These are phyloP conservation scores for Aelia acuminata DNA, from an alignment of 2,888 invertebrate genomes.

Conservation along the genomic window DNA sequence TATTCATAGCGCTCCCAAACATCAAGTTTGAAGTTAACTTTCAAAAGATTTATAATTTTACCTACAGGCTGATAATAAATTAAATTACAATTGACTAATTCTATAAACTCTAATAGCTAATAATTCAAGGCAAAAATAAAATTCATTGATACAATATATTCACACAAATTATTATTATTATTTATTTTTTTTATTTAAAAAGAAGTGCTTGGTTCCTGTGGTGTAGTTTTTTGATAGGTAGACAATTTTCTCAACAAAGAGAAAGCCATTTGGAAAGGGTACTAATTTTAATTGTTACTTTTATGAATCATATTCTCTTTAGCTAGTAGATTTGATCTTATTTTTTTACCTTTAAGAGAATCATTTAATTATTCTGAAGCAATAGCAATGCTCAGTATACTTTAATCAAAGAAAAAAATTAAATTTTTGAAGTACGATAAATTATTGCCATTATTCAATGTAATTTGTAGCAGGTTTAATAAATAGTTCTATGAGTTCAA, in stretches of 20 bases:
- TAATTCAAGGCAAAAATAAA: neutral
- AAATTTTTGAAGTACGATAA: neutral
- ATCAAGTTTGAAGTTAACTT: neutral
- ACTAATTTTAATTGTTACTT: neutral
- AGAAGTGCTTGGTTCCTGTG: constrained; percentile 10
- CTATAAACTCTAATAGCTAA: neutral
- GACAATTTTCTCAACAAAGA: neutral
- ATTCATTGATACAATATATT: neutral
- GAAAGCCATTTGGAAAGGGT: neutral
- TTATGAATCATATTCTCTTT: neutral
- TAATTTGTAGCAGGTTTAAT: neutral
- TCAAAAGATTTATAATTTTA: neutral
- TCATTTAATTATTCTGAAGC: neutral
- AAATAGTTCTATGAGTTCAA: neutral
- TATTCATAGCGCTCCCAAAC: constrained; percentile 16
- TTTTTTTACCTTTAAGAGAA: too few relatives aligned
- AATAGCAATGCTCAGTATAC: neutral
- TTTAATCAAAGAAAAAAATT: neutral
- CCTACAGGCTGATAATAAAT: neutral
- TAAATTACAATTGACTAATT: neutral
- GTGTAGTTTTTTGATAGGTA: neutral
- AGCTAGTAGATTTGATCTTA: neutral
- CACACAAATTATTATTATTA: neutral
- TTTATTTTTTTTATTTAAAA: neutral
- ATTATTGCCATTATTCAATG: neutral